Percentiles rank a stretch among this genome's conserved stretches.
Evolutionary conservation across 2,113 vertebrate species (phyloP).

Genomic region (Xenopus tropicalis): UCB_Xtro_10.0 CM004449.2:102599501-102600000

Average conservation of each 20-base stretch:
- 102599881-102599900: constrained; percentile 24
- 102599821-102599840: constrained; percentile 45
- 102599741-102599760: background rate
- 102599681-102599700: background rate
- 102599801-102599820: constrained; percentile 12
- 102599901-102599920: constrained; percentile 22
- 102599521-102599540: no score
- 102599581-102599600: no score
- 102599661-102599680: background rate
- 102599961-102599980: background rate
- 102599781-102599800: constrained; percentile 27
- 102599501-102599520: no score
- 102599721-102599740: constrained; percentile 36
- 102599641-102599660: background rate
- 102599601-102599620: no score
- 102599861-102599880: constrained; percentile 32
- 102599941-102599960: constrained; percentile 41
- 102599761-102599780: constrained; percentile 29
- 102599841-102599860: constrained; percentile 33
- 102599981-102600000: background rate
- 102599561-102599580: no score
- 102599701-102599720: constrained; percentile 3
- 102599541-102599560: no score
- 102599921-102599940: constrained; percentile 24
- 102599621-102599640: background rate